Percentiles rank a stretch among this genome's conserved stretches.
Conservation (phyloP, 2,888 invertebrate genomes). For the Plagiodera versicolora region DNA sequence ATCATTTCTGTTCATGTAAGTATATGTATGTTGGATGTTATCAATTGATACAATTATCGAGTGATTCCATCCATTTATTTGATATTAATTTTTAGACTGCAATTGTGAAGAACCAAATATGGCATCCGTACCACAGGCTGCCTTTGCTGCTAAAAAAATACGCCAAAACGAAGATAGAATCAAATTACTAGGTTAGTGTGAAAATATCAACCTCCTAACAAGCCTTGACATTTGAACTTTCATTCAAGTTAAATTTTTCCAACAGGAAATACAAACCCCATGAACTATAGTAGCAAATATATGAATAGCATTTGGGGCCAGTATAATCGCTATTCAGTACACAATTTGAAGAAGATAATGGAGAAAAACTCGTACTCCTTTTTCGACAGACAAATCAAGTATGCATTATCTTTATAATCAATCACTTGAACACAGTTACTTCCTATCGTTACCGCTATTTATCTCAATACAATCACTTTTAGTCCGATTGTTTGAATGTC, state of each 20-base stretch:
- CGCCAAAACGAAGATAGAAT: conserved; percentile 63
- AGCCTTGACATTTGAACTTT: no score
- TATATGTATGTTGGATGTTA: no score
- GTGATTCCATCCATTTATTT: no score
- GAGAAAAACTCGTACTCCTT: conserved; percentile 50
- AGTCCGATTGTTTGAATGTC: no score
- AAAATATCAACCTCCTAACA: neutral
- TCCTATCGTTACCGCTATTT: no score
- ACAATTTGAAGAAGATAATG: conserved; percentile 80
- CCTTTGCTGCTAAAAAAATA: conserved; percentile 72
- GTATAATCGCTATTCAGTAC: conserved; percentile 85
- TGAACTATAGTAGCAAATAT: conserved; percentile 81
- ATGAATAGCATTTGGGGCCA: conserved; percentile 93
- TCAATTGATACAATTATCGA: no score
- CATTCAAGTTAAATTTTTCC: conserved; percentile 17
- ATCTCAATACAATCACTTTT: no score
- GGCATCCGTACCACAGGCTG: conserved; percentile 77
- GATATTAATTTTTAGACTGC: conserved; percentile 26
- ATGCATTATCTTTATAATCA: neutral
- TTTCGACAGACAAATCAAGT: neutral
- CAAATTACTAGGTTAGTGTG: conserved; percentile 51
- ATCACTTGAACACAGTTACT: no score
- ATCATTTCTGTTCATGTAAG: neutral
- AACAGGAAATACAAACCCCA: conserved; percentile 64
- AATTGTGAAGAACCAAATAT: conserved; percentile 52